Conservation (phyloP, 2,113 vertebrate genomes). For the Dascyllus trimaculatus region DNA sequence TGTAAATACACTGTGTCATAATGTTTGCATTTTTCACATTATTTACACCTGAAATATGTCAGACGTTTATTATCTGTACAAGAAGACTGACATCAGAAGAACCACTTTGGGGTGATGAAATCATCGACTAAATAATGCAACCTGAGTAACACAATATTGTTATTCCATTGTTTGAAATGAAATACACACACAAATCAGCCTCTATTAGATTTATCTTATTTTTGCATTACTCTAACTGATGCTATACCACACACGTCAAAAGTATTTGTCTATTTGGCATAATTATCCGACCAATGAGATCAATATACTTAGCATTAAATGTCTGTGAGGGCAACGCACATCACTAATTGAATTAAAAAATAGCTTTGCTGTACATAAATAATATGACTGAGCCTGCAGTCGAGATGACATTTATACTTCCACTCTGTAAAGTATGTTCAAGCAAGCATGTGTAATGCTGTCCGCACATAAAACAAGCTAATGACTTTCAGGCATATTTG, state of each 20-base stretch:
- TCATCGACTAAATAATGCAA: conserved; percentile 2
- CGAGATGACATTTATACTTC: conserved; percentile 37
- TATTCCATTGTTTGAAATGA: background rate
- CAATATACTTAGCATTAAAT: conserved; percentile 34
- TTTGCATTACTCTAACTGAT: background rate
- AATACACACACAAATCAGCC: background rate
- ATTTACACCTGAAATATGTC: background rate
- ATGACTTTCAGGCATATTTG: conserved; percentile 61
- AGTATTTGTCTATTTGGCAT: background rate
- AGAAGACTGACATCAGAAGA: background rate
- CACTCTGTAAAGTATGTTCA: conserved; percentile 40
- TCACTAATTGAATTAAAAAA: conserved; percentile 35
- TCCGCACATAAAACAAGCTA: conserved; percentile 63
- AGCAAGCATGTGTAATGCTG: conserved; percentile 45
- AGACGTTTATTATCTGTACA: background rate
- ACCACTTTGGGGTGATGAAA: conserved; percentile 9
- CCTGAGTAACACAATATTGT: background rate
- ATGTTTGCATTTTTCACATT: too few relatives aligned
- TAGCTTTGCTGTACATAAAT: conserved; percentile 39
- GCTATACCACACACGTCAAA: background rate
- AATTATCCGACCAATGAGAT: conserved; percentile 36
- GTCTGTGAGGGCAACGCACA: conserved; percentile 8
- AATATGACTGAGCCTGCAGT: background rate
- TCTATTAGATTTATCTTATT: conserved; percentile 15
- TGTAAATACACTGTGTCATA: background rate